Percentiles rank a stretch among this genome's conserved stretches.
Conservation (phyloP, 1,140 invertebrate genomes). For the Chironomus striatipennis region DNA sequence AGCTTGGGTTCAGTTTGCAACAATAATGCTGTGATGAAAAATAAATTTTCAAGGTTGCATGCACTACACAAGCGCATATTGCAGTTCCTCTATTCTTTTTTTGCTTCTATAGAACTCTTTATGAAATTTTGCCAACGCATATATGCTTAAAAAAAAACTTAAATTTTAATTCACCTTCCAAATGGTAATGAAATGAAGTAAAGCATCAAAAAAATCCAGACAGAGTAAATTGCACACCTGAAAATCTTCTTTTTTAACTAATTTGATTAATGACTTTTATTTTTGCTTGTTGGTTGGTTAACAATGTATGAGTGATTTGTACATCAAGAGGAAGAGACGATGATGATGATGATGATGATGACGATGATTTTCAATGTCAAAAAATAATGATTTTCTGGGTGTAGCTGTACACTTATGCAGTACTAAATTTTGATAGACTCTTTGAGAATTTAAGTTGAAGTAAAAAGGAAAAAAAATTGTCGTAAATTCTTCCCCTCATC, state of each 20-base stretch:
- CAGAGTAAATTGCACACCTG: background rate
- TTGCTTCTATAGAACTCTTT: no score
- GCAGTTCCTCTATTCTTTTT: background rate
- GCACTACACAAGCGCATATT: constrained; percentile 4
- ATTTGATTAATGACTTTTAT: background rate
- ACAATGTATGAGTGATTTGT: no score
- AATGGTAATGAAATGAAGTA: no score
- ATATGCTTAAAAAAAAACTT: background rate
- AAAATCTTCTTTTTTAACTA: constrained; percentile 1
- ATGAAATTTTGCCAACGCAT: no score
- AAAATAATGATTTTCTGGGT: background rate
- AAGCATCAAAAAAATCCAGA: background rate
- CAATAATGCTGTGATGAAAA: background rate
- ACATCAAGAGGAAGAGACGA: no score
- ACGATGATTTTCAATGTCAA: background rate
- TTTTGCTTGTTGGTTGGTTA: no score
- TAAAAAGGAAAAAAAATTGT: no score
- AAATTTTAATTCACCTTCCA: background rate
- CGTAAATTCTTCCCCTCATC: no score
- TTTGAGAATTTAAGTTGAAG: background rate
- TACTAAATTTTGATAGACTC: no score
- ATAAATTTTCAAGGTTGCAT: background rate
- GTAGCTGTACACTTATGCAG: background rate
- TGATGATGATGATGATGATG: no score
- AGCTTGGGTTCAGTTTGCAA: background rate